Base-by-base conservation (phyloP, 2,888 invertebrate species). In the Yponomeuta plumbellus region DNA sequence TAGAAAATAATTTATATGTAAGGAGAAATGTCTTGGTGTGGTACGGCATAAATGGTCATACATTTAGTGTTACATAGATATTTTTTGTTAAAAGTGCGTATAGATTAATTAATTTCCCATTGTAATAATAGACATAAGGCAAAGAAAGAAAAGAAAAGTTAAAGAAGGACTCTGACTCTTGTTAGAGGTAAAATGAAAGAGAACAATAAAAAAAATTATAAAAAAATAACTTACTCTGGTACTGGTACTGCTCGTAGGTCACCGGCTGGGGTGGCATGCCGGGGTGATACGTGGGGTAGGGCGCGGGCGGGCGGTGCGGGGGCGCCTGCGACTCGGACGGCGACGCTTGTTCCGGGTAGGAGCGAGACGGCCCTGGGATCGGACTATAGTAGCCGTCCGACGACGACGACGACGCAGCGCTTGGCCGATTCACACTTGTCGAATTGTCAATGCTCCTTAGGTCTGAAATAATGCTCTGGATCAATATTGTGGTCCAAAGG, bases 181-280 rank as follows among this genome's bases (percentile, higher is more conserved):
- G 34, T 34, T 34, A 34, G 34, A 34, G 34, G 34, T n/a, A n/a
- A n/a, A n/a, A n/a, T n/a, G n/a, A n/a, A n/a, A n/a, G n/a, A n/a
- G n/a, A n/a, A n/a, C n/a, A n/a, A n/a, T n/a, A n/a, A n/a, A n/a
- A n/a, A n/a, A n/a, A n/a, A n/a, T n/a, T n/a, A n/a, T n/a, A n/a
- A n/a, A n/a, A n/a, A n/a, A n/a, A n/a, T n/a, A n/a, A n/a, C n/a
- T 52, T 34, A 34, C 34, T 57, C 20, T 10, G 21, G 59, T 22
- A 59, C 11, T 59, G 22, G 21, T 5, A 23, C 21, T 61, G 34
- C 67, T 56, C 61, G 69, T 61, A 56, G 68, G 64, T 66, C 61
- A 72, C 68, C 13, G 72, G 69, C 40, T 74, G 68, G 1, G 65
- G 40, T 62, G 65, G 66, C 66, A 39, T 34, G 52, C 17, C 44